Conservation (phyloP, 2,888 invertebrate genomes). For the Plutella xylostella region DNA sequence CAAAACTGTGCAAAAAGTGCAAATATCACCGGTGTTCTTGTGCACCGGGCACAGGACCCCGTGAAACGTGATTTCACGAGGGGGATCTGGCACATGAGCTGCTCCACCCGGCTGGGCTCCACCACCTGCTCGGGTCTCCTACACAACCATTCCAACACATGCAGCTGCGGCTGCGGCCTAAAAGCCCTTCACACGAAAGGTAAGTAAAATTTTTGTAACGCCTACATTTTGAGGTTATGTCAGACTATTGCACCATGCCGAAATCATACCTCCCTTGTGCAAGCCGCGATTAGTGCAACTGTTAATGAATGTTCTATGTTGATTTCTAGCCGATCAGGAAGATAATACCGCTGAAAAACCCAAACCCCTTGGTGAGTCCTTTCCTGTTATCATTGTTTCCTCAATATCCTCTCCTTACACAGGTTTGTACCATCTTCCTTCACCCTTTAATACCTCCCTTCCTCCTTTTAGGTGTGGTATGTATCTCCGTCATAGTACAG, state of each 20-base stretch:
- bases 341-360: slow-evolving; percentile 28
- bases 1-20: slow-evolving; percentile 48
- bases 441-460: too few relatives aligned
- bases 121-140: slow-evolving; percentile 40
- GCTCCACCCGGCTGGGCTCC: slow-evolving; percentile 48
- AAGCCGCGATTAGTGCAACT: too few relatives aligned
- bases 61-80: slow-evolving; percentile 75
- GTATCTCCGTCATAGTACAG: too few relatives aligned
- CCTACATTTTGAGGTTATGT: slow-evolving; percentile 44
- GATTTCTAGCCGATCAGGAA: slow-evolving; percentile 37
- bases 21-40: slow-evolving; percentile 40
- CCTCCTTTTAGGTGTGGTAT: too few relatives aligned
- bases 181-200: slow-evolving; percentile 78
- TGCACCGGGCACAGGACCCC: slow-evolving; percentile 46
- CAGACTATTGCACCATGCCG: slow-evolving; percentile 46
- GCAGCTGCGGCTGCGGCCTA: slow-evolving; percentile 76
- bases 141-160: slow-evolving; percentile 71
- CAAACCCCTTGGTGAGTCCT: slow-evolving; percentile 53
- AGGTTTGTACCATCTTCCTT: too few relatives aligned
- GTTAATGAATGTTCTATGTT: slow-evolving; percentile 13
- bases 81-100: slow-evolving; percentile 80
- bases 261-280: slow-evolving; percentile 7
- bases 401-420: slow-evolving; percentile 3
- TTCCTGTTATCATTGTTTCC: slow-evolving; percentile 19
- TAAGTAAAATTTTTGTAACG: slow-evolving; percentile 30